phyloP scores from a whole-genome alignment of 2,888 invertebrate genomes.

The Zaprionus lineosus region DNA sequence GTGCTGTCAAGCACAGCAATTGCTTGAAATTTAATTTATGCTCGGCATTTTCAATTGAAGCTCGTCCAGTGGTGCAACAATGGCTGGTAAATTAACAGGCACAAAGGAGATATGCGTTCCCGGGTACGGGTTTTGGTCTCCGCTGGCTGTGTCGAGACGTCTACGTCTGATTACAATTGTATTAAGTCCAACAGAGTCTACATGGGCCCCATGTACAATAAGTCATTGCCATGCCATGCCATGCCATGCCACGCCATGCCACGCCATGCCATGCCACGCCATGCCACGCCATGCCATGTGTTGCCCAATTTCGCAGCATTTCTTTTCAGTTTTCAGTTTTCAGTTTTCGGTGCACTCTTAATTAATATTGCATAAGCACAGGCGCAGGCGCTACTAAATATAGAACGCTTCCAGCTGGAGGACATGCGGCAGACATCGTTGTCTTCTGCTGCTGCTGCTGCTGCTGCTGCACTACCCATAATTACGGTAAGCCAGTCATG shows the following conservation, averaged over 20 bases:
- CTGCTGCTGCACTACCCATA: conserved; percentile 44
- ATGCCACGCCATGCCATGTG: no score
- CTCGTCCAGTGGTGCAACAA: conserved; percentile 44
- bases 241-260: no score
- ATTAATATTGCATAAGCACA: conserved; percentile 73
- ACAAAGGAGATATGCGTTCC: conserved; percentile 60
- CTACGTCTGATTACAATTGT: conserved; percentile 10
- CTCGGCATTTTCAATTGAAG: conserved; percentile 62
- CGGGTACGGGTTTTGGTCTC: conserved; percentile 30
- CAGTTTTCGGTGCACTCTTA: conserved; percentile 48
- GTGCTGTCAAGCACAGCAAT: conserved; percentile 65
- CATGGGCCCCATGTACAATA: no score
- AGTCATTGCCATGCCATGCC: conserved; percentile 48
- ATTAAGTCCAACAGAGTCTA: no score
- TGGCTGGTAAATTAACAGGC: conserved; percentile 73
- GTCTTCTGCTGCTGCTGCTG: no score
- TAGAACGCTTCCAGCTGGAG: neutral
- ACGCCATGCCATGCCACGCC: no score
- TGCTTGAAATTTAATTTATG: conserved; percentile 74
- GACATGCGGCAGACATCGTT: conserved; percentile 45
- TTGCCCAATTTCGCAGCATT: neutral
- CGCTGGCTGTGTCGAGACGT: neutral
- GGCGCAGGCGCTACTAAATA: conserved; percentile 28
- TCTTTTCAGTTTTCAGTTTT: conserved; percentile 21
- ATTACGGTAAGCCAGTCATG: conserved; percentile 37